Evolutionary conservation across 2,888 invertebrate genomes (phyloP), one percentile per base, ranked within the genome.

Genomic region (Yponomeuta malinellus): DNA sequence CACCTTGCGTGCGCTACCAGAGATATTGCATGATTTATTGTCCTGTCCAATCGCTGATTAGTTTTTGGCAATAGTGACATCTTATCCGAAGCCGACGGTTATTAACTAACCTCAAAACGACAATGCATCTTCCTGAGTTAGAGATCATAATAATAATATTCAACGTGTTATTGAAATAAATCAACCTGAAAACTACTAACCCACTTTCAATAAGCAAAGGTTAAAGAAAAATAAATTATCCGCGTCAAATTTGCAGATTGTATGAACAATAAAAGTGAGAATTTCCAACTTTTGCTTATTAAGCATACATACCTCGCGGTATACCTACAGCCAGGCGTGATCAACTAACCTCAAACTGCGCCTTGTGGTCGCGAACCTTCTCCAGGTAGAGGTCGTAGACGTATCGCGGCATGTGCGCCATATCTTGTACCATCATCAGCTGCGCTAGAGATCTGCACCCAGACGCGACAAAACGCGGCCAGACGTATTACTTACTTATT

Each of bases 1-100:
- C 85, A 72, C 88, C 87, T 69, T 90, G 88, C 0, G 84, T 78
- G 73, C 91, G 86, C 92, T 93, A 73, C 15, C 12, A 10, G 64
- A 29, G 29, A 43, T 37, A 23, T 4, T 5, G 3, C 2, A 23
- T 23, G 59, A 15, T 59, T 15, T n/a, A 59, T 59, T 59, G 23
- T 23, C 23, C 23, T 23, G 23, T 23, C 23, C 23, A 23, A 23
- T 23, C 23, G 23, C 23, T 23, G 3, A 59, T 10, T 15, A n/a
- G 59, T n/a, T n/a, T 15, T 59, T 15, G 59, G 59, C n/a, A 59
- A 59, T 23, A 23, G 1, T 23, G 23, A 23, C 23, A 23, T 23
- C 23, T 23, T 23, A 23, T 23, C 23, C 23, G 23, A 23, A 1
- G 23, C 23, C 23, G 23, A 23, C 23, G 59, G n/a, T 10, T 59